Conservation (phyloP, 2,797 vertebrate genomes). For the Malacoraja senta region DNA sequence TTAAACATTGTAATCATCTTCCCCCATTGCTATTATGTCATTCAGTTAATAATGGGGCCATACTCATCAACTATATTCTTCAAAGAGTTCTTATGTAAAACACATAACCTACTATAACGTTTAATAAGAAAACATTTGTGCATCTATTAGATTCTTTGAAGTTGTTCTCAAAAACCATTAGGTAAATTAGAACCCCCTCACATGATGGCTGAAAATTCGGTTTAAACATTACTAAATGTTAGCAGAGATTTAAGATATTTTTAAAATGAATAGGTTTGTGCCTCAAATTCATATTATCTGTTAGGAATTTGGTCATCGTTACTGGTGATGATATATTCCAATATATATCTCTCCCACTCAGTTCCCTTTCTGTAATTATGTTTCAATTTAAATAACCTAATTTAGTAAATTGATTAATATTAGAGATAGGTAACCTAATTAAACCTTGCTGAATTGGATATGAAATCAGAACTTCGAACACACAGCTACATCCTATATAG, state of each 20-base stretch:
- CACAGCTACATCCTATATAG: neutral
- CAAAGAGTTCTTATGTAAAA: neutral
- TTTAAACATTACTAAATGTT: neutral
- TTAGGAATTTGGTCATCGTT: neutral
- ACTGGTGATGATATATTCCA: neutral
- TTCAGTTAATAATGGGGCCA: no score
- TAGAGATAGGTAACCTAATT: neutral
- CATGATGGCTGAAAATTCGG: neutral
- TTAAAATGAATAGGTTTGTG: neutral
- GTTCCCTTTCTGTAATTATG: neutral
- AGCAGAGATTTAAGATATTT: neutral
- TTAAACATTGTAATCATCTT: no score
- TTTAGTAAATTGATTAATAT: neutral
- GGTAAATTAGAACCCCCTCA: neutral
- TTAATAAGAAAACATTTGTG: neutral
- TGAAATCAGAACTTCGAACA: neutral
- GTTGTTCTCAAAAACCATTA: neutral
- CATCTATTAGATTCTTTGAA: neutral
- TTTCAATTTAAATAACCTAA: neutral
- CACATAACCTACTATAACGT: neutral
- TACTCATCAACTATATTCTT: neutral
- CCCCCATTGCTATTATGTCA: no score
- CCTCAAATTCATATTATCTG: neutral
- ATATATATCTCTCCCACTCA: neutral
- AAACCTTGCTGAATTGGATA: neutral